phyloP scores from a whole-genome alignment of 2,888 invertebrate genomes.

The Omphaloscelis lunosa region DNA sequence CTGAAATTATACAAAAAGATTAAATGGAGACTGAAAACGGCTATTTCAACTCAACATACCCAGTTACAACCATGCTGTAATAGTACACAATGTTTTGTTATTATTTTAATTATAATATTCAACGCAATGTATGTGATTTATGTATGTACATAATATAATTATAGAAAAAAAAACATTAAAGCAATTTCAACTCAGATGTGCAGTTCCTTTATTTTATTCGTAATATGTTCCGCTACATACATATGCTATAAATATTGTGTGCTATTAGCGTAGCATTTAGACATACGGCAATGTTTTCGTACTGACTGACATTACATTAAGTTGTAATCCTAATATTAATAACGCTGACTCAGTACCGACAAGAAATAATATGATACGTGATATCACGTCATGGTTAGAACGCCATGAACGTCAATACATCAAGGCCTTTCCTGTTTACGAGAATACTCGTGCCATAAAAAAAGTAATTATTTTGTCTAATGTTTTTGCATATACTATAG shows the following conservation, averaged over 20 bases:
- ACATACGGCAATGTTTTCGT: constrained; percentile 19
- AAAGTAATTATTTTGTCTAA: constrained; percentile 8
- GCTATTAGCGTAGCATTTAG: constrained; percentile 59
- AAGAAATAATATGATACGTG: constrained; percentile 7
- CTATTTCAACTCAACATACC: constrained; percentile 45
- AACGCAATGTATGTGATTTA: constrained; percentile 55
- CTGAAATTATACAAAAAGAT: constrained; percentile 68
- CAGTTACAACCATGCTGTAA: constrained; percentile 55
- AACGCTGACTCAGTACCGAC: not conserved
- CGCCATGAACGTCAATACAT: constrained; percentile 41
- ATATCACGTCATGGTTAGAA: constrained; percentile 39
- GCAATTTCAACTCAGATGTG: constrained; percentile 58
- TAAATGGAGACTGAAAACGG: constrained; percentile 50
- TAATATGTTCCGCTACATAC: constrained; percentile 38
- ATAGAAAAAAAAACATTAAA: constrained; percentile 58
- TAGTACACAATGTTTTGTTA: constrained; percentile 62
- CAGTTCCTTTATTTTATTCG: constrained; percentile 44
- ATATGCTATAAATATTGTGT: constrained; percentile 60
- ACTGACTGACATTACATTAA: not conserved
- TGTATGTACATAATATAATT: constrained; percentile 60
- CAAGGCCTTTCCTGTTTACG: constrained; percentile 44
- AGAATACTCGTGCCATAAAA: constrained; percentile 1
- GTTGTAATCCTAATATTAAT: not conserved
- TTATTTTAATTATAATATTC: constrained; percentile 49
- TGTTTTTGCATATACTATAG: not conserved